Evolutionary conservation across 2,888 invertebrate genomes (phyloP).

Genomic region (Spilarctia lutea): DNA sequence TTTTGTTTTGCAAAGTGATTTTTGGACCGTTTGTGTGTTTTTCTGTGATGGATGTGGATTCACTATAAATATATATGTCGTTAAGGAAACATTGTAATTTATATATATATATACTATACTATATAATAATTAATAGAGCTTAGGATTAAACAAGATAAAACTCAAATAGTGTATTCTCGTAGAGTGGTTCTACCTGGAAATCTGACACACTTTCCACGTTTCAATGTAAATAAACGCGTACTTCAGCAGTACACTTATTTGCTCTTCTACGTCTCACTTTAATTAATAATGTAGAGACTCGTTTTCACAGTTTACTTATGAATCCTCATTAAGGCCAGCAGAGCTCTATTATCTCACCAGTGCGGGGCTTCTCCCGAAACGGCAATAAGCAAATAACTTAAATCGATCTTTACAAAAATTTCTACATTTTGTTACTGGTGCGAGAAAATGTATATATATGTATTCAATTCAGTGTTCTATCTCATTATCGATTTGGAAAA

Average conservation of each 20-base stretch:
- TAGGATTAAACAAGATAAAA: neutral
- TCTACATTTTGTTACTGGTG: too few relatives aligned
- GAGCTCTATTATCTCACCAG: neutral
- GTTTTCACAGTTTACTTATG: neutral
- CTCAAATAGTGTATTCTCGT: neutral
- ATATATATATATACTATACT: too few relatives aligned
- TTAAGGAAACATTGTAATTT: neutral
- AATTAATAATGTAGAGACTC: neutral
- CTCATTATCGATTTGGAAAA: too few relatives aligned
- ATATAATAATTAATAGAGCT: neutral
- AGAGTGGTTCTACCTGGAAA: neutral
- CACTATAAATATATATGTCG: neutral
- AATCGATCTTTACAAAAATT: too few relatives aligned
- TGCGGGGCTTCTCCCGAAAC: neutral
- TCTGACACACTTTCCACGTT: neutral
- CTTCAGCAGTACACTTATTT: neutral
- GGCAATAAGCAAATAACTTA: too few relatives aligned
- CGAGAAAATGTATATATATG: too few relatives aligned
- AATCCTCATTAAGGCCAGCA: neutral
- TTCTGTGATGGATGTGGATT: neutral
- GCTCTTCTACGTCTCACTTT: neutral
- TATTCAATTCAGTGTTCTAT: too few relatives aligned
- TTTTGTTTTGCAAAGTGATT: neutral
- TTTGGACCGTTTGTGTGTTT: neutral
- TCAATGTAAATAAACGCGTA: neutral